Evolutionary conservation across 2,113 vertebrate genomes (phyloP).

Genomic region (Donacobius atricapilla): DNA sequence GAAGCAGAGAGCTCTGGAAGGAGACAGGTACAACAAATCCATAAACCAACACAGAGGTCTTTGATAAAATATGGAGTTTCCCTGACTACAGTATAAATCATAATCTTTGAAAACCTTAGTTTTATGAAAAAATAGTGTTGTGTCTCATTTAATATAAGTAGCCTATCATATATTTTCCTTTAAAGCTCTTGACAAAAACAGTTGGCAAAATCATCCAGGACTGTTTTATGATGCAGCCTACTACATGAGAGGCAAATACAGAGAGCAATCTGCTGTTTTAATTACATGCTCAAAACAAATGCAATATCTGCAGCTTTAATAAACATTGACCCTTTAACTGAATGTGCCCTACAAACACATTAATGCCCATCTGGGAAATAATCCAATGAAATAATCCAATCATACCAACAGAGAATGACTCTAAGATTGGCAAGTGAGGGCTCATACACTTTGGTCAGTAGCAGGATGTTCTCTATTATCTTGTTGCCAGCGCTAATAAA

Average conservation of each 20-base stretch:
- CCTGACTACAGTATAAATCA: constrained; percentile 42
- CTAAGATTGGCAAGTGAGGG: neutral
- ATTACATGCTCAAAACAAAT: constrained; percentile 58
- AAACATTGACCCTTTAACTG: constrained; percentile 60
- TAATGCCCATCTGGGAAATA: constrained; percentile 72
- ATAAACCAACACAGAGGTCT: neutral
- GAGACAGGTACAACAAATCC: neutral
- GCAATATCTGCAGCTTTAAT: constrained; percentile 62
- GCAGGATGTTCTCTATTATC: neutral
- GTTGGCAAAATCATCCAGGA: constrained; percentile 62
- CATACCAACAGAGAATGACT: neutral
- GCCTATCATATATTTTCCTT: constrained; percentile 17
- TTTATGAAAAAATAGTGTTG: constrained; percentile 24
- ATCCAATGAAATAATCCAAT: constrained; percentile 73
- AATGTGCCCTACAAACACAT: constrained; percentile 60
- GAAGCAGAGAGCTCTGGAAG: neutral
- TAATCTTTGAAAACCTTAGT: constrained; percentile 40
- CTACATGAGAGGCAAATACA: constrained; percentile 43
- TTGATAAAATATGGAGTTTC: constrained; percentile 25
- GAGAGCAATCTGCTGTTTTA: constrained; percentile 70
- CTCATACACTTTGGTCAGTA: neutral
- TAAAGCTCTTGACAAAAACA: constrained; percentile 62
- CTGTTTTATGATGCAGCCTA: constrained; percentile 44
- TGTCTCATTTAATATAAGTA: constrained; percentile 50
- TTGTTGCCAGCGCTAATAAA: neutral